A percentile compares a stretch with the other conserved stretches of the same genome.
Conservation (phyloP, 2,797 vertebrate genomes). For the Crenuchus spilurus region DNA sequence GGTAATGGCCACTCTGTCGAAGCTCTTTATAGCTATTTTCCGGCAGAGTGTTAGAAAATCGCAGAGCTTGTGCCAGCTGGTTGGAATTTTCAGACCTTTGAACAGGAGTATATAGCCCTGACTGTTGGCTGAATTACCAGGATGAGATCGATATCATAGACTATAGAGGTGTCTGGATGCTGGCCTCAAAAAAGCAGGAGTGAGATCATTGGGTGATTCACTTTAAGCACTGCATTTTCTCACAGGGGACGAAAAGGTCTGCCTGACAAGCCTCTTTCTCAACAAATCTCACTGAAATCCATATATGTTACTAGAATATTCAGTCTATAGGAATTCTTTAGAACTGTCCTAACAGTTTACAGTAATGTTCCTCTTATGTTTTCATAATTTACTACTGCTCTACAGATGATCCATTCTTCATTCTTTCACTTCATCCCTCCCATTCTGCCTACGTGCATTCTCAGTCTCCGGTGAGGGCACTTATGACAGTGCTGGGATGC, state of each 20-base stretch:
- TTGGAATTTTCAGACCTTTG: neutral
- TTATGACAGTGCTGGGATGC: conserved; percentile 41
- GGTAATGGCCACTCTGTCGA: conserved; percentile 33
- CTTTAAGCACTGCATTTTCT: neutral
- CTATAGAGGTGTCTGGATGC: conserved; percentile 5
- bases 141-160: conserved; percentile 11
- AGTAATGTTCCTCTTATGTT: neutral
- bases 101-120: neutral
- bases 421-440: neutral
- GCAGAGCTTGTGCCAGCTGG: neutral
- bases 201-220: conserved; percentile 6
- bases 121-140: neutral
- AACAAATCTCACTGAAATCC: neutral
- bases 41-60: conserved; percentile 16
- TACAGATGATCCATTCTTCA: neutral
- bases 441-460: conserved; percentile 39
- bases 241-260: neutral
- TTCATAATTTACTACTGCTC: neutral
- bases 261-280: neutral
- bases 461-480: conserved; percentile 24
- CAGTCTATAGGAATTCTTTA: neutral
- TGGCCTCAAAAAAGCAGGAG: neutral
- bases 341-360: neutral
- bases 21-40: conserved; percentile 9
- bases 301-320: neutral